phyloP scores from a whole-genome alignment of 2,797 vertebrate genomes.

The Momotus momota region DNA sequence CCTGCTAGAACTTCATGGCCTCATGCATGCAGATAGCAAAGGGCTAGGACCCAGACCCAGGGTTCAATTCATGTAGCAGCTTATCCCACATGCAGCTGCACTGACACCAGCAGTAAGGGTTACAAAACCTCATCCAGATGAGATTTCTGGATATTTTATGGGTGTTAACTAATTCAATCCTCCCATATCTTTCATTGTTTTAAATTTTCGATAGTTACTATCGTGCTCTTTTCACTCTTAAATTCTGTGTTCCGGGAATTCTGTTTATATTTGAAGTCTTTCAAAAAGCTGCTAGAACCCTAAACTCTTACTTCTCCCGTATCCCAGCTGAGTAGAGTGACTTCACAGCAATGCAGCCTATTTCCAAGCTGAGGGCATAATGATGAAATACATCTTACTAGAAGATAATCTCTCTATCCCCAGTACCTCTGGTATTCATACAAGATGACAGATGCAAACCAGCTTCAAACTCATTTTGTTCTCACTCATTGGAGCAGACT shows the following conservation, averaged over 20 bases:
- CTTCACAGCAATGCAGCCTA: conserved; percentile 36
- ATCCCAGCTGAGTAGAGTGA: conserved; percentile 37
- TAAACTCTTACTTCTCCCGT: conserved; percentile 34
- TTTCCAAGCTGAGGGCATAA: not conserved
- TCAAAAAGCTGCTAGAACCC: conserved; percentile 52
- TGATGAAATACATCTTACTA: conserved; percentile 47
- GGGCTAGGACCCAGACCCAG: not conserved
- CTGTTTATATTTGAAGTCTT: conserved; percentile 48
- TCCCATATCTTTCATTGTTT: not conserved
- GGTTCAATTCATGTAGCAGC: not conserved
- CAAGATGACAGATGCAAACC: not conserved
- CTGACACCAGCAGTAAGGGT: not conserved
- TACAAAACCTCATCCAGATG: conserved; percentile 1
- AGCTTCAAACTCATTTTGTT: not conserved
- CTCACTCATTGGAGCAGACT: not conserved
- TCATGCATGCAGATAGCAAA: not conserved
- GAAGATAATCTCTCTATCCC: not conserved
- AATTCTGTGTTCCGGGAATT: conserved; percentile 3
- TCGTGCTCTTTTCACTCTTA: not conserved
- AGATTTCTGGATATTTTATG: not conserved
- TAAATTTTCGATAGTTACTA: not conserved
- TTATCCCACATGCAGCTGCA: not conserved
- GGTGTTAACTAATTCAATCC: not conserved
- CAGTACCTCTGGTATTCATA: not conserved
- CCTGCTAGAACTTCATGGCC: not conserved